These are phyloP conservation scores for Crocallis elinguaria DNA, from an alignment of 2,888 invertebrate species.

Conservation along the genomic window DNA sequence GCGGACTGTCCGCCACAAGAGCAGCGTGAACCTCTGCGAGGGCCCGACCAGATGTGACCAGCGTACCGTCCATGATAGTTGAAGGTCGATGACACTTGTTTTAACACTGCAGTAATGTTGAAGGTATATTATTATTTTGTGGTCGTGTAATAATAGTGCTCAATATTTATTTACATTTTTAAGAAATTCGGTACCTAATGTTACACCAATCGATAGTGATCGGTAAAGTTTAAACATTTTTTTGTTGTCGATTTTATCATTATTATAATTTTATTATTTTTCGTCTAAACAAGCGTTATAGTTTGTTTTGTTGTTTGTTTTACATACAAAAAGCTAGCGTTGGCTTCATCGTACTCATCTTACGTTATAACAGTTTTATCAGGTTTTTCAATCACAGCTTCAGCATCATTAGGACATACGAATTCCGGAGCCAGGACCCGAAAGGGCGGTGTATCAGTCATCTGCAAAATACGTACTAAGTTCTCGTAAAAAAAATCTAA, in stretches of 20 bases:
- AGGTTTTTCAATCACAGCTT: slow-evolving; percentile 48
- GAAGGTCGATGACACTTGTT: slow-evolving; percentile 40
- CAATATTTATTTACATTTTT: no score
- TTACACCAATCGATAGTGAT: no score
- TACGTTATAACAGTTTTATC: slow-evolving; percentile 63
- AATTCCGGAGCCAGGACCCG: slow-evolving; percentile 63
- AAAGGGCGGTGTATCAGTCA: slow-evolving; percentile 45
- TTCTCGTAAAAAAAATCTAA: no score
- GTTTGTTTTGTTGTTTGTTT: no score
- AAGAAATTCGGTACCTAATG: no score
- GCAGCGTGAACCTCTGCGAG: slow-evolving; percentile 55
- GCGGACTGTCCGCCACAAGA: slow-evolving; percentile 58
- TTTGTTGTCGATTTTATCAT: no score
- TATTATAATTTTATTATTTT: no score
- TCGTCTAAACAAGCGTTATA: no score
- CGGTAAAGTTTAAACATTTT: no score
- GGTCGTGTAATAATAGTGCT: no score
- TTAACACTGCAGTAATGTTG: slow-evolving; percentile 44
- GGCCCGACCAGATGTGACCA: slow-evolving; percentile 51
- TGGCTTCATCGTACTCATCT: no score
- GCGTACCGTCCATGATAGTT: slow-evolving; percentile 54
- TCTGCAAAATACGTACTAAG: slow-evolving; percentile 38
- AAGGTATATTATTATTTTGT: background rate
- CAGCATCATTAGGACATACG: slow-evolving; percentile 60
- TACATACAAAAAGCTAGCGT: no score